A percentile compares a stretch with the other conserved stretches of the same genome.
Conservation (phyloP, 2,888 invertebrate genomes). For the Synanthedon vespiformis region DNA sequence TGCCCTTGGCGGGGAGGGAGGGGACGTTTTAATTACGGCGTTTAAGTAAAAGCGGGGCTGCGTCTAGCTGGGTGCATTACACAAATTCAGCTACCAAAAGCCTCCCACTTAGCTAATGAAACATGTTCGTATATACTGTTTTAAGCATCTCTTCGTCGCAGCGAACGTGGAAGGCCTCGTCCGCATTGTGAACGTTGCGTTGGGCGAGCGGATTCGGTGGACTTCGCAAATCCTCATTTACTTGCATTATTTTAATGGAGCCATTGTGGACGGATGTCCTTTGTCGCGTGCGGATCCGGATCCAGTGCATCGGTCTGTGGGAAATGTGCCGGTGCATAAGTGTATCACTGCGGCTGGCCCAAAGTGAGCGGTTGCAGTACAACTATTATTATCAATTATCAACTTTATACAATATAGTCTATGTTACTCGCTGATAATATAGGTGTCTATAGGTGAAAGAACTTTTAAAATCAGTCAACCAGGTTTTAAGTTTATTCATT, state of each 20-base stretch:
- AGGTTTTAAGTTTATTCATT: too few species aligned
- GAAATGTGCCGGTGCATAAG: slow-evolving; percentile 61
- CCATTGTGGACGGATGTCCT: slow-evolving; percentile 67
- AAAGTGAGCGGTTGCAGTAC: slow-evolving; percentile 38
- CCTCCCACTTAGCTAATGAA: slow-evolving; percentile 69
- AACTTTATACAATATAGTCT: slow-evolving; percentile 1
- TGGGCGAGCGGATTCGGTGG: slow-evolving; percentile 50
- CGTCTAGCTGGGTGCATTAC: slow-evolving; percentile 65
- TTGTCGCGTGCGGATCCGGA: slow-evolving; percentile 55
- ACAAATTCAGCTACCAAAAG: slow-evolving; percentile 70
- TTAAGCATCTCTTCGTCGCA: slow-evolving; percentile 48
- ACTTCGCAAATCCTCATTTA: slow-evolving; percentile 68
- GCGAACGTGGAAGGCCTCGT: slow-evolving; percentile 21
- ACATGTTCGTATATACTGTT: slow-evolving; percentile 69
- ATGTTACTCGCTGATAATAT: too few species aligned
- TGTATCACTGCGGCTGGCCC: slow-evolving; percentile 47
- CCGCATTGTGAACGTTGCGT: slow-evolving; percentile 46
- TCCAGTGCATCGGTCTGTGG: slow-evolving; percentile 46
- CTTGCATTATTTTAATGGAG: slow-evolving; percentile 72
- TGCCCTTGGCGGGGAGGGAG: slow-evolving; percentile 50
- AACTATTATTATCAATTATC: too few species aligned
- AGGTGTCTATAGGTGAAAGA: too few species aligned
- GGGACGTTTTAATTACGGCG: slow-evolving; percentile 65
- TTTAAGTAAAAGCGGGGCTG: slow-evolving; percentile 67
- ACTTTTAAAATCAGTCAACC: too few species aligned